Conservation (phyloP, 2,113 vertebrate species). For the Cathartes aura region DNA sequence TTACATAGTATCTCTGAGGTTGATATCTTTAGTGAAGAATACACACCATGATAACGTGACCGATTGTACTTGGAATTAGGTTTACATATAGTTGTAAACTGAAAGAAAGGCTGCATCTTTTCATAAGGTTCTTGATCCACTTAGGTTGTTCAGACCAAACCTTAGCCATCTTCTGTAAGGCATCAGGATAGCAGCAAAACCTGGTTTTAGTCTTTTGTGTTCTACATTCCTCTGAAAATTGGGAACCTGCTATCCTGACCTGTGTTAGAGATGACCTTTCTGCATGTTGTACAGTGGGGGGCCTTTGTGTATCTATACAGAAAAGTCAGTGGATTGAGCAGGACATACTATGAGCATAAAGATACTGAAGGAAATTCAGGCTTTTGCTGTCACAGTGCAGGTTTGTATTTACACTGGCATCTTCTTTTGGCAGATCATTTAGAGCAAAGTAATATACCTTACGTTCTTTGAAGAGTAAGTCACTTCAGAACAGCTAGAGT, state of each 20-base stretch:
- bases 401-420: not conserved
- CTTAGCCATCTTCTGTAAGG: not conserved
- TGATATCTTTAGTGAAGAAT: not conserved
- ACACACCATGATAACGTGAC: not conserved
- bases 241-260: not conserved
- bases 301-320: not conserved
- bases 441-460: not conserved
- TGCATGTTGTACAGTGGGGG: not conserved
- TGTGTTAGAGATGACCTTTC: not conserved
- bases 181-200: not conserved
- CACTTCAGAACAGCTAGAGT: not conserved
- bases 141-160: accelerated
- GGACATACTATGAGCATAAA: not conserved
- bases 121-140: not conserved
- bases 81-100: not conserved
- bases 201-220: not conserved
- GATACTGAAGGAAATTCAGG: not conserved
- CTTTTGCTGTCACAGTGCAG: not conserved
- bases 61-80: not conserved
- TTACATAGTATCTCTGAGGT: not conserved
- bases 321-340: not conserved
- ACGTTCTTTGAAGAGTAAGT: not conserved
- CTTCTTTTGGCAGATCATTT: not conserved
- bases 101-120: not conserved
- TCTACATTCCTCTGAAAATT: not conserved